Evolutionary conservation across 2,113 vertebrate species (phyloP), one percentile per base, ranked within the genome.

Genomic region (Leptodactylus fuscus): DNA sequence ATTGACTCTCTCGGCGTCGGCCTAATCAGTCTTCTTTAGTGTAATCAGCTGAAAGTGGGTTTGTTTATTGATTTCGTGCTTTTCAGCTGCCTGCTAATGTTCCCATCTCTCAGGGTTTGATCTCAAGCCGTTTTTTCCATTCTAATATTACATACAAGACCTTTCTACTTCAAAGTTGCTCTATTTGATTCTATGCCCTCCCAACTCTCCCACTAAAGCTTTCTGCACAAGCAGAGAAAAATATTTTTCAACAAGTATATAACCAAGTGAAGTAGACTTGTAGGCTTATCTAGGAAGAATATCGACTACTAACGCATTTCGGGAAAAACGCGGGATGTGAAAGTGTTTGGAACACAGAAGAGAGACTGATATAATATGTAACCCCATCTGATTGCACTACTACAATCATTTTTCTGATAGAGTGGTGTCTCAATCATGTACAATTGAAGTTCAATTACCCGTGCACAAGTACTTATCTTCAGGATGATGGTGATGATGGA

Each of bases 401-500:
- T 71, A 38, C 75, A 13, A 20, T 51, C 73, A 80, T 67, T 70
- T 46, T 27, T 29, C 83, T 80, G 62, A 78, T 73, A 58, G 83
- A 85, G 83, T 71, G 36, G 76, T 2, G 36, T 80, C 65, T 80
- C 83, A 80, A 85, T 85, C 83, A 85, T 71, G 67, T 70, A 80
- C 75, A 85, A 85, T 85, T 85, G 83, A 80, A 70, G 83, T 80
- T 80, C 83, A 85, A 85, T 85, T 85, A 80, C 74, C 83, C 20
- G 74, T 79, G 83, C 83, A 53, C 83, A 70, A 78, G 83, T 44
- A 85, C 60, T 80, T 80, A 85, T 85, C 83, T 79, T 44, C 83
- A 44, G 62, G 70, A 85, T 70, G 83, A 78, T 22, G 58, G 60
- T 71, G 62, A 85, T 80, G 76, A 71, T 55, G 83, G 29, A 77